These are phyloP conservation scores for Oscheius sp. DNA, from an alignment of 2,888 invertebrate species.

Conservation along the genomic window DNA sequence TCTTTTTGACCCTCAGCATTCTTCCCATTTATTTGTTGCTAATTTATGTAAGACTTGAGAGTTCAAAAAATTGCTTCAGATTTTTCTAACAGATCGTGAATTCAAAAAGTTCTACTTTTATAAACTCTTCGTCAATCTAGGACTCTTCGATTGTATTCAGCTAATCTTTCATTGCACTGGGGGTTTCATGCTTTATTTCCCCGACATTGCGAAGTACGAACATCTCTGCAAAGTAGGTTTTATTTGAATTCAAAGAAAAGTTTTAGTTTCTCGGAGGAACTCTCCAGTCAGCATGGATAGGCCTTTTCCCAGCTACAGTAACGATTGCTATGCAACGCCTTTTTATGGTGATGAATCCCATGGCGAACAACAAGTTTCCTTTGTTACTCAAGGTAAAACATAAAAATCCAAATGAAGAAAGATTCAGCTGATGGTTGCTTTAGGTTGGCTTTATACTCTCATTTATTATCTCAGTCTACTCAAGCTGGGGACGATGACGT, in stretches of 20 bases:
- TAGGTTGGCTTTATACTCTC: constrained; percentile 10
- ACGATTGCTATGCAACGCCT: constrained; percentile 1
- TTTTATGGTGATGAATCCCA: not conserved
- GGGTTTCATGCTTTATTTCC: not conserved
- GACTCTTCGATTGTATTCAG: constrained; percentile 16
- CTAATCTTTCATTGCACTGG: constrained; percentile 7
- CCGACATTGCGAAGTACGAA: not conserved
- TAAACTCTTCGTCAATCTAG: constrained; percentile 8
- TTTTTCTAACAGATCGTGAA: constrained; percentile 6
- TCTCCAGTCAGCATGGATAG: constrained; percentile 15
- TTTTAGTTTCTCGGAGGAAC: constrained; percentile 12
- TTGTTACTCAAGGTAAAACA: not conserved
- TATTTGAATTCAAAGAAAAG: not conserved
- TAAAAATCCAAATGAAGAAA: not conserved
- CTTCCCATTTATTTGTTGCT: constrained; percentile 12
- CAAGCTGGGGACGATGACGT: constrained; percentile 1
- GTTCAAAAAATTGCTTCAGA: not conserved
- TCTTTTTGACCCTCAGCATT: not conserved
- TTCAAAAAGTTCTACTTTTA: not conserved
- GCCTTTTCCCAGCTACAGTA: constrained; percentile 15
- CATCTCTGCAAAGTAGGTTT: not conserved
- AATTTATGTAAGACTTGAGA: constrained; percentile 1
- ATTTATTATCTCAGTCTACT: not conserved
- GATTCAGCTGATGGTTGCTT: not conserved
- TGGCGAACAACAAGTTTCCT: not conserved